These are phyloP conservation scores for Sisor rabdophorus DNA, from an alignment of 2,113 vertebrate genomes.

Conservation along the genomic window DNA sequence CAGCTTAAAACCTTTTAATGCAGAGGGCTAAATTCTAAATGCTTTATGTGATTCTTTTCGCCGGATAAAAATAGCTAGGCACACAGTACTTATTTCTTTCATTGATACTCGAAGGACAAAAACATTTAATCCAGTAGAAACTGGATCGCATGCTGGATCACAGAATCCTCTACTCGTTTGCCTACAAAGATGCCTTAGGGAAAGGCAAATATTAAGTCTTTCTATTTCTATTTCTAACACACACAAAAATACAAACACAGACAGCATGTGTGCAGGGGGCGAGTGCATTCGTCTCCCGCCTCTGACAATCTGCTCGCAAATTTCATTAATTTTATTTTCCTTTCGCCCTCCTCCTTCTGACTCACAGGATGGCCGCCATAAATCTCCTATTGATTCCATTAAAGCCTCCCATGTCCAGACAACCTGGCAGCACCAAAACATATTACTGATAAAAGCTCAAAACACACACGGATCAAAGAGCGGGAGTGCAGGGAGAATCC, in stretches of 20 bases:
- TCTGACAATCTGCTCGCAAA: slow-evolving; percentile 65
- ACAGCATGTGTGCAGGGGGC: slow-evolving; percentile 36
- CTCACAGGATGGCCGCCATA: slow-evolving; percentile 61
- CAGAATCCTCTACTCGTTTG: background rate
- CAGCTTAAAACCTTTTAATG: slow-evolving; percentile 17
- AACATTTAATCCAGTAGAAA: background rate
- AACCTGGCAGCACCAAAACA: slow-evolving; percentile 61
- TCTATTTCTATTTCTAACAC: background rate
- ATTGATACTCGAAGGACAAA: background rate
- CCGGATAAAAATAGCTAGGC: slow-evolving; percentile 2
- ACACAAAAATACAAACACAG: slow-evolving; percentile 23
- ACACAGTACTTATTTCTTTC: background rate
- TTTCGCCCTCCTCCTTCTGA: slow-evolving; percentile 59
- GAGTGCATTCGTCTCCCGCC: slow-evolving; percentile 56
- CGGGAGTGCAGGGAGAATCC: slow-evolving; percentile 32
- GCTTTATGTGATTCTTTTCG: slow-evolving; percentile 35
- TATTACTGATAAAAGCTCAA: slow-evolving; percentile 57
- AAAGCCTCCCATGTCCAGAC: slow-evolving; percentile 67
- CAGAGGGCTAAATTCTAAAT: slow-evolving; percentile 15
- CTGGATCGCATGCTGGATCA: background rate
- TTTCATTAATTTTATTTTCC: slow-evolving; percentile 77
- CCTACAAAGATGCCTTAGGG: background rate
- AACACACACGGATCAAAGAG: slow-evolving; percentile 49
- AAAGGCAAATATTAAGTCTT: background rate
- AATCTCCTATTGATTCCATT: slow-evolving; percentile 78